Base-by-base conservation (phyloP, 2,888 invertebrate species). In the Papilio elwesi region DNA sequence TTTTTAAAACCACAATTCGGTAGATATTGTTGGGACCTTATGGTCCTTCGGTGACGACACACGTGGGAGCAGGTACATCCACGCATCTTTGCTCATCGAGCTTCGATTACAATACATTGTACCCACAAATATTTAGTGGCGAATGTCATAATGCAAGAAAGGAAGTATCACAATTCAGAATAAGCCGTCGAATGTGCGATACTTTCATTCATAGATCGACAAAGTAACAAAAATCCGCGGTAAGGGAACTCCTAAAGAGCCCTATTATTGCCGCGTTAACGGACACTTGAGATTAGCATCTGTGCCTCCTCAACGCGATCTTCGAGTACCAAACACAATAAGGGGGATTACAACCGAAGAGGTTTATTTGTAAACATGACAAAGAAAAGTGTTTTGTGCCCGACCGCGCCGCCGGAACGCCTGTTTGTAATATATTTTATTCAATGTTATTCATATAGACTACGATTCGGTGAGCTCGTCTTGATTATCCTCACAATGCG, bases 201-300 rank as follows among this genome's bases (percentile, higher is more conserved):
- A 83, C 83, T 77, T 85, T 85, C 88, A 89, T 89, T 86, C 83
- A 84, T 79, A 77, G 81, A 81, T 81, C 70, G 79, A 80, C 80
- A 85, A 79, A 76, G 81, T 82, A 78, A 85, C 85, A 86, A 86
- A 85, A 84, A 80, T 88, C 87, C 65, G 89, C 85, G 89, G 90
- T 86, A 81, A 86, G 83, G 85, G 83, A 82, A 87, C 85, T 83
- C 82, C 83, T 89, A 89, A 90, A 90, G 87, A 88, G 87, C 84
- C 79, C 86, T 90, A 91, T 93, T 93, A 92, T 93, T 83, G 84
- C 80, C 86, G 87, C 88, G 92, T 91, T 92, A 92, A 92, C 90
- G 89, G 90, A 93, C 93, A 93, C 93, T 93, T 93, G 93, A 93
- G 93, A 93, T 93, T 93, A 93, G 92, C 93, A 93, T 93, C 93